phyloP scores from a whole-genome alignment of 1,140 invertebrate genomes.

The Drosophila kikkawai region DNA sequence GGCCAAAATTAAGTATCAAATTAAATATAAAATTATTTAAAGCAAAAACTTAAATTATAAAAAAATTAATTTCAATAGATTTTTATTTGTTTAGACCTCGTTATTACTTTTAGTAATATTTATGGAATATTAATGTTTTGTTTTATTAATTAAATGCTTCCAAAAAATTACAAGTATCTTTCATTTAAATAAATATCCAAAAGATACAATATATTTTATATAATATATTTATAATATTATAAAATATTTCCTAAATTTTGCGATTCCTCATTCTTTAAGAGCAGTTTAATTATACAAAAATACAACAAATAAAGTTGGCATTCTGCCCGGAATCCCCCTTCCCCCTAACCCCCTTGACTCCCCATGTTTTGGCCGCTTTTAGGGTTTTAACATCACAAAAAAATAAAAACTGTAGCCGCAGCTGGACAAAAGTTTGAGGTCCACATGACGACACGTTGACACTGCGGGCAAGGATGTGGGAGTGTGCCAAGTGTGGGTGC shows the following conservation, averaged over 20 bases:
- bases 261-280: constrained; percentile 1
- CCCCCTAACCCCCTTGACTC: too few species aligned
- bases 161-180: neutral
- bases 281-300: constrained; percentile 56
- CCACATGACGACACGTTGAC: constrained; percentile 75
- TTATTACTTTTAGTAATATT: neutral
- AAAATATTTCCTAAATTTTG: neutral
- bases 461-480: constrained; percentile 38
- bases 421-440: constrained; percentile 81
- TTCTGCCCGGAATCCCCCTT: constrained; percentile 1
- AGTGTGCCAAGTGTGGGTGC: neutral
- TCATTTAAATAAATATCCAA: neutral
- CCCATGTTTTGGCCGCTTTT: neutral
- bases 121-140: neutral
- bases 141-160: neutral
- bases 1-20: too few species aligned
- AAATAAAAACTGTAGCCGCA: constrained; percentile 51
- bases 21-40: too few species aligned
- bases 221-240: neutral
- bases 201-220: neutral
- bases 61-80: too few species aligned
- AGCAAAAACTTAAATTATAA: too few species aligned
- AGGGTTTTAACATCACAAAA: constrained; percentile 12
- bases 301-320: constrained; percentile 21
- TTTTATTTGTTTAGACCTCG: too few species aligned